phyloP scores from a whole-genome alignment of 2,113 vertebrate species.

The Urocolius indicus region DNA sequence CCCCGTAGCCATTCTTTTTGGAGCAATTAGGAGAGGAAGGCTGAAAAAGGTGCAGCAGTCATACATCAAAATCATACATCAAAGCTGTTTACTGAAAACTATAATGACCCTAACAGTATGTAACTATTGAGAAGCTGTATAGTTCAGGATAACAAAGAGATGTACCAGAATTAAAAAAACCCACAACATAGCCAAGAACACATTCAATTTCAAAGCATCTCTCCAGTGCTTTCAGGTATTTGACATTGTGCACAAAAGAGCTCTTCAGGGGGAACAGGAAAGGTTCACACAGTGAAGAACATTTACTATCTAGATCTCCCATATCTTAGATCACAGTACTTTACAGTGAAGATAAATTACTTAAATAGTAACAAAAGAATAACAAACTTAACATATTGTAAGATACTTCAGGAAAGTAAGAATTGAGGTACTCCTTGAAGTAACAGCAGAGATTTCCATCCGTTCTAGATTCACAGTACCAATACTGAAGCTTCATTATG shows the following conservation, averaged over 20 bases:
- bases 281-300: not conserved
- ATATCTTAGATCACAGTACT: not conserved
- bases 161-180: not conserved
- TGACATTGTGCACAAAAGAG: not conserved
- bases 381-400: not conserved
- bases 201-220: not conserved
- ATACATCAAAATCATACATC: fast-evolving
- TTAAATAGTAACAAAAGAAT: not conserved
- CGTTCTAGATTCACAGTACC: not conserved
- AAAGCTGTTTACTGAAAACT: not conserved
- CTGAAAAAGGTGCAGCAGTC: not conserved
- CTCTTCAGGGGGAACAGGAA: not conserved
- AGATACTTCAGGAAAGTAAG: not conserved
- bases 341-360: not conserved
- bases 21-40: not conserved
- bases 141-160: not conserved
- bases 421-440: not conserved
- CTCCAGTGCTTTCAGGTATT: not conserved
- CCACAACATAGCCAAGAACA: not conserved
- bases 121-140: not conserved
- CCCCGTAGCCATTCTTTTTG: not conserved
- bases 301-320: not conserved
- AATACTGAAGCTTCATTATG: not conserved
- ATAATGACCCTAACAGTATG: not conserved
- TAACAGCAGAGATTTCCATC: conserved; percentile 15